Base-by-base conservation (phyloP, 2,797 vertebrate species). In the Fistularia tabacaria region DNA sequence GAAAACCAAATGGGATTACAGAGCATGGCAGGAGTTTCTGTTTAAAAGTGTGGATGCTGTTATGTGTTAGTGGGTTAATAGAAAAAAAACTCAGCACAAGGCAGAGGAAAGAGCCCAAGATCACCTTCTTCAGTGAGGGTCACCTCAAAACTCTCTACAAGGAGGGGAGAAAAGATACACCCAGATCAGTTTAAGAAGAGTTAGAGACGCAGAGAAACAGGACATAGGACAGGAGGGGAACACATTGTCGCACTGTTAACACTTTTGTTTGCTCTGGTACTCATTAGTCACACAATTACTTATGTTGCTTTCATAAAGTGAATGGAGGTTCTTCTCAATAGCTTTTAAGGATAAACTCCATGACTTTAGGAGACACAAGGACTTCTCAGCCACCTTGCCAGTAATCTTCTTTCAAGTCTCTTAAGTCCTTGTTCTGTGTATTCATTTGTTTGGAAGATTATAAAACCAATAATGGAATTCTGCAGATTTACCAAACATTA, bases 101-200 rank as follows among this genome's bases (percentile, higher is more conserved):
- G 92, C 92, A 93, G 91, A 84, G 93, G 90, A 95, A 98, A 94
- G 91, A 97, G 92, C 92, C 94, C 92, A 92, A 93, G 89, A 94
- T 98, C 97, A 99, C 97, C 97, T 99, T 98, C 94, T 93, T 95
- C 93, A 91, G 95, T 98, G 93, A 99, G 93, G 94, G 94, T 98
- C 95, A 99, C 96, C 95, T 98, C 95, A 99, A 97, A 98, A 97
- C 94, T 98, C 92, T 98, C 97, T 99, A 93, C 80, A 89, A 92
- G 93, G 82, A 88, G 94, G 94, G 93, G 90, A 98, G 93, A 99
- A 91, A 95, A 99, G 92, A 97, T 92, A 97, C 93, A 94, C 91
- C 92, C 89, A 87, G 89, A 91, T 97, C 94, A 98, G 95, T 95
- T 88, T 91, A 88, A 89, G 93, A 89, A 92, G 85, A 91, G 90